Percentiles rank a stretch among this genome's conserved stretches.
Evolutionary conservation across 2,797 vertebrate genomes (phyloP).

Genomic region (Cossypha polioptera): DNA sequence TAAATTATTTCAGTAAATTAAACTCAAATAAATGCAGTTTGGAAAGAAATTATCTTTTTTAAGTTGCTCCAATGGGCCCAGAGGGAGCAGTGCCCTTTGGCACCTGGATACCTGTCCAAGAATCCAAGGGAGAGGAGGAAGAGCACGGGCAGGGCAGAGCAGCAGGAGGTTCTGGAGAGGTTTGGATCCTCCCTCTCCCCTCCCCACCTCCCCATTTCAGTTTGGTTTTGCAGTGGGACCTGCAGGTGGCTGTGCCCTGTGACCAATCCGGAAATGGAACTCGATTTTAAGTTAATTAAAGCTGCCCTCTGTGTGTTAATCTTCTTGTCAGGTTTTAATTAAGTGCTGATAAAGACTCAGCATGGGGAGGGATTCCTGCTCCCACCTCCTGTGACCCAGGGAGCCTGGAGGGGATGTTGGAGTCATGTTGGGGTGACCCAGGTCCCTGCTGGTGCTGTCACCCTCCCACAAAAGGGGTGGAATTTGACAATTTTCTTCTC

Average conservation of each 20-base stretch:
- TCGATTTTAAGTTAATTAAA: conserved; percentile 78
- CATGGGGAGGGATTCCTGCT: not conserved
- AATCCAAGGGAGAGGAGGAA: accelerated
- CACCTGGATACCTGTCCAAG: not conserved
- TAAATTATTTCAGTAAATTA: not conserved
- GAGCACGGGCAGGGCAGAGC: not conserved
- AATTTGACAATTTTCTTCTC: not conserved
- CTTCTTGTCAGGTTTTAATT: conserved; percentile 80
- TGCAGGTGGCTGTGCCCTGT: conserved; percentile 56
- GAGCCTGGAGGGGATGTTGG: not conserved
- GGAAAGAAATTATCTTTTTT: not conserved
- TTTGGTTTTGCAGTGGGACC: conserved; percentile 5
- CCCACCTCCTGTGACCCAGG: not conserved
- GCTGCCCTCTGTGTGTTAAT: conserved; percentile 73
- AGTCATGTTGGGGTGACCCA: not conserved
- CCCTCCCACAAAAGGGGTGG: not conserved
- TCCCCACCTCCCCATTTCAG: not conserved
- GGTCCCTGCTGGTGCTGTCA: not conserved
- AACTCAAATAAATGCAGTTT: not conserved
- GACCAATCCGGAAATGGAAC: conserved; percentile 60
- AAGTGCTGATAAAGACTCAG: conserved; percentile 69
- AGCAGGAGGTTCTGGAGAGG: not conserved
- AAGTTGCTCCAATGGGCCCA: not conserved
- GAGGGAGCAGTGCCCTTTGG: not conserved
- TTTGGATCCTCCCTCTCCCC: not conserved